These are phyloP conservation scores for Acridotheres tristis DNA, from an alignment of 2,797 vertebrate species.

Conservation along the genomic window DNA sequence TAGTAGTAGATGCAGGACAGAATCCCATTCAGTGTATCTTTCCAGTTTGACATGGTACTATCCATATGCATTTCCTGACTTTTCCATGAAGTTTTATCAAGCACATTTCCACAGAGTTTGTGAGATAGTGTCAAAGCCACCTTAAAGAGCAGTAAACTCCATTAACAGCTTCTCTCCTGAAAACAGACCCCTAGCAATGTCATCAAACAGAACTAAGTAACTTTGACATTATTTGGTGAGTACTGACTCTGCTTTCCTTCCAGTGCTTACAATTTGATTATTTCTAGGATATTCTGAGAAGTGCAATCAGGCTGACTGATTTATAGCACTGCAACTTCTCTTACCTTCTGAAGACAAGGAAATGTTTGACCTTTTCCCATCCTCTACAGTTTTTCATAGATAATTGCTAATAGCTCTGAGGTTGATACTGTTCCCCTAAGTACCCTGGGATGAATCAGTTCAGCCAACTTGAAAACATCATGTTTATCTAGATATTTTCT, in stretches of 20 bases:
- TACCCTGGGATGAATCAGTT: constrained; percentile 12
- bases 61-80: neutral
- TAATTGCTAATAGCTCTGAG: constrained; percentile 1
- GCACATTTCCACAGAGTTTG: neutral
- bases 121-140: neutral
- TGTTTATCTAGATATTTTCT: constrained; percentile 4
- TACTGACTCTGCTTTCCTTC: neutral
- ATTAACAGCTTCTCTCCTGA: neutral
- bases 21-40: neutral
- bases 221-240: neutral
- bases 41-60: neutral
- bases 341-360: constrained; percentile 1
- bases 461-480: neutral
- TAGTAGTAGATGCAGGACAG: neutral
- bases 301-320: neutral
- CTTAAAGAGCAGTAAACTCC: neutral
- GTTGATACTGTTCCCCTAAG: neutral
- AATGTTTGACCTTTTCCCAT: constrained; percentile 40
- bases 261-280: constrained; percentile 5
- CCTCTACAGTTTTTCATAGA: neutral
- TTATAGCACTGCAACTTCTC: neutral
- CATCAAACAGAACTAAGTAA: neutral
- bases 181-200: neutral
- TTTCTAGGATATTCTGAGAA: constrained; percentile 4
- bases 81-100: neutral